A percentile compares a stretch with the other conserved stretches of the same genome.
Conservation (phyloP, 30 jellyfish, hydroid and myxozoan genomes). For the Aurelia aurita complex sp. Pacific region DNA sequence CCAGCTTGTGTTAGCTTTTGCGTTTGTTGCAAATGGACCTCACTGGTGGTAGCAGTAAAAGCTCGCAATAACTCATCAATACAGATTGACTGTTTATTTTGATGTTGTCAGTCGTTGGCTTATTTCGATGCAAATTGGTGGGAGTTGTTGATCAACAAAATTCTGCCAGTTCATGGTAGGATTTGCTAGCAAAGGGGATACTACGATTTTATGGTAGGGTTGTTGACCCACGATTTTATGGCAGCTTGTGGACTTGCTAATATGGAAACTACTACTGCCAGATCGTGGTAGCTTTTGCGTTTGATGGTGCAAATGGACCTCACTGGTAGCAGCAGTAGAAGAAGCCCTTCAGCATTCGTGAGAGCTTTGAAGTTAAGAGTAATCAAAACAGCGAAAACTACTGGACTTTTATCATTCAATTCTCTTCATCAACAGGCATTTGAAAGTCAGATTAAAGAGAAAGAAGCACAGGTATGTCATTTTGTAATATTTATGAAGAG, state of each 20-base stretch:
- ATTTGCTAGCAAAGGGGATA: too few relatives aligned
- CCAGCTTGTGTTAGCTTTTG: too few relatives aligned
- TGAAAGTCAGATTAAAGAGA: conserved; percentile 68
- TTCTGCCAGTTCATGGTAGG: too few relatives aligned
- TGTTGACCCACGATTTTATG: too few relatives aligned
- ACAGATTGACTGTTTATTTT: too few relatives aligned
- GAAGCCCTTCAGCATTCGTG: conserved; percentile 21
- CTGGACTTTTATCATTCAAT: conserved; percentile 55
- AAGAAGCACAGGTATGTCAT: conserved; percentile 68
- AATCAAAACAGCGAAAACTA: conserved; percentile 44
- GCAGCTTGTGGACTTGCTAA: too few relatives aligned
- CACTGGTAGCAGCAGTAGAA: background rate
- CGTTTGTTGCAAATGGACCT: background rate
- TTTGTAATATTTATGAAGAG: background rate
- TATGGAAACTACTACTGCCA: too few relatives aligned
- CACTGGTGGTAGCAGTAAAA: background rate
- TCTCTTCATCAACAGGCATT: conserved; percentile 78
- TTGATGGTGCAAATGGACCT: background rate
- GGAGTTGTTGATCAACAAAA: too few relatives aligned
- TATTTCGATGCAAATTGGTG: too few relatives aligned
- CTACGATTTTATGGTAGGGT: too few relatives aligned
- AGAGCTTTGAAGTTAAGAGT: conserved; percentile 41
- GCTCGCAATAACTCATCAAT: background rate
- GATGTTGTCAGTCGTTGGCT: too few relatives aligned
- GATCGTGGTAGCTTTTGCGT: too few relatives aligned